Evolutionary conservation across 2,888 invertebrate genomes (phyloP).

Genomic region (Ferrisia virgata): DNA sequence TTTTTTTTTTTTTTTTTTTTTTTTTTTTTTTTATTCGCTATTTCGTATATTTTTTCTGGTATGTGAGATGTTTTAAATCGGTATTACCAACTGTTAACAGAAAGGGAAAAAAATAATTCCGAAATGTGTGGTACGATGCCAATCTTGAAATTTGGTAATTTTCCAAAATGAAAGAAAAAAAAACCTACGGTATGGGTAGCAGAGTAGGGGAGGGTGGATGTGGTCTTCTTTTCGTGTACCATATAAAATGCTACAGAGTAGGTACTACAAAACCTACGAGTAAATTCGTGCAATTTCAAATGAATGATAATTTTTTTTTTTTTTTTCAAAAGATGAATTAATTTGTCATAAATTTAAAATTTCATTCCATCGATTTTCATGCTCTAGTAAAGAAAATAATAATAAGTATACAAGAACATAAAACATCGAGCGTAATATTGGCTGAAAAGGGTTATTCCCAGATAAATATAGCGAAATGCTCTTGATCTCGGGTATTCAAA

Average conservation of each 20-base stretch:
- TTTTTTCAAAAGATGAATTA: neutral
- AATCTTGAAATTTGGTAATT: constrained; percentile 23
- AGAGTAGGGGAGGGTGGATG: too few species aligned
- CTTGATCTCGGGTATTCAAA: too few species aligned
- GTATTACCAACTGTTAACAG: constrained; percentile 24
- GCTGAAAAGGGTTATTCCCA: too few species aligned
- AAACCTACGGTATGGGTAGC: too few species aligned
- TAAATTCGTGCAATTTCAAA: neutral
- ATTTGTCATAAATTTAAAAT: neutral
- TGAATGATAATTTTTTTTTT: too few species aligned
- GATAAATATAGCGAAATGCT: too few species aligned
- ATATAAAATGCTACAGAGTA: neutral
- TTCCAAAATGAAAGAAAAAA: constrained; percentile 24
- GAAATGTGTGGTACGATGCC: constrained; percentile 24
- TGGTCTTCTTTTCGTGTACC: neutral
- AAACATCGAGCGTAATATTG: neutral
- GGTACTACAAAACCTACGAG: too few species aligned
- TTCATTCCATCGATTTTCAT: neutral
- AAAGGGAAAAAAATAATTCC: neutral
- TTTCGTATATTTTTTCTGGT: constrained; percentile 23
- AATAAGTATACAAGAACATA: neutral
- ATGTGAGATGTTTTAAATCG: constrained; percentile 15
- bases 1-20: too few species aligned
- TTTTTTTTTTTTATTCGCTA: neutral
- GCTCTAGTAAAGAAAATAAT: neutral